Base-by-base conservation (phyloP, 2,113 vertebrate genomes). In the Actinemys pallida region DNA sequence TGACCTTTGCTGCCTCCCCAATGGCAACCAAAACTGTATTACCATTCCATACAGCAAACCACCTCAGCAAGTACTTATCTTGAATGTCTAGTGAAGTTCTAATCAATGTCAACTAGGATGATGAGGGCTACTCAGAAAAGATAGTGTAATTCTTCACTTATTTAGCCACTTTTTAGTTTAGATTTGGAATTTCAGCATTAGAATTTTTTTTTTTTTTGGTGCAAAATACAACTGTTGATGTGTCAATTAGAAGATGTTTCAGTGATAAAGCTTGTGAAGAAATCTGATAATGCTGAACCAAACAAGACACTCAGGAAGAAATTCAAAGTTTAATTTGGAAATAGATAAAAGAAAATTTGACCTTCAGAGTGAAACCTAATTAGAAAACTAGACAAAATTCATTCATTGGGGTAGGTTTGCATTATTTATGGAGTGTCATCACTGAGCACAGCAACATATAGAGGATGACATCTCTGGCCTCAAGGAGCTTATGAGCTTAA, bases 401-500 rank as follows among this genome's bases (percentile, higher is more conserved):
- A 72, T 39, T 72, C 22, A 45, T 13, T 76, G 20, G 22, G 5
- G 22, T 72, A 19, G 19, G n/a, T 72, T 72, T 76, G 22, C 83
- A 88, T 90, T 97, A 95, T 83, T 95, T 95, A 81, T 76, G 59
- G 87, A 86, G 72, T 86, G 12, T 81, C 90, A 62, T 96, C 96
- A 97, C 12, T 75, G 81, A 91, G 47, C 3, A 83, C 83, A 92
- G 79, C 57, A 50, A 50, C 35, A 83, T 4, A 87, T 50, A 89
- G 57, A 92, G 39, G 17, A 91, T 87, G 95, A 92, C 94, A 94
- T 88, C 81, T n/a, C 47, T 50, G 83, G 94, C 97, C 97, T 84
- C 65, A 95, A 97, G 95, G 93, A 95, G 81, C 9, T 84, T 52
- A 86, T 94, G 95, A 97, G 89, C 47, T 69, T 93, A 94, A 92